Percentiles rank a stretch among this genome's conserved stretches.
These are phyloP conservation scores for Diabrotica undecimpunctata DNA, from an alignment of 1,140 invertebrate species.

Conservation along the genomic window DNA sequence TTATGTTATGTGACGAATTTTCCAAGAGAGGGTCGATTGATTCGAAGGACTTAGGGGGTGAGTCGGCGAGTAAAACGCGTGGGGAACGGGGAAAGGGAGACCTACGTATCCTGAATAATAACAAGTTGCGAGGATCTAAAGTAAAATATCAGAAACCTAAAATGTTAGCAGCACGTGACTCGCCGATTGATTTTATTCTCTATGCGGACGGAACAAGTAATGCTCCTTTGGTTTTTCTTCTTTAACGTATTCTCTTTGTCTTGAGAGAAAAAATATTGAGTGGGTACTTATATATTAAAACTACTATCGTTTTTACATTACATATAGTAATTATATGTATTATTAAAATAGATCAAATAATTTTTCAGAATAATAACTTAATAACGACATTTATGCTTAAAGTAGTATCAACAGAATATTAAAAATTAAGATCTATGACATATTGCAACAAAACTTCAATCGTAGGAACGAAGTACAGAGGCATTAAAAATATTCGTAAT, in stretches of 20 bases:
- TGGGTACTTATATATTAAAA: not conserved
- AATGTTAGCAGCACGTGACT: conserved; percentile 47
- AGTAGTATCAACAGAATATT: too few species aligned
- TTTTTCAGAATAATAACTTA: too few species aligned
- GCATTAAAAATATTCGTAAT: too few species aligned
- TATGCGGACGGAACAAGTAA: not conserved
- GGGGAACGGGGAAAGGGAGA: conserved; percentile 8
- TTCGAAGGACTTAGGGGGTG: not conserved
- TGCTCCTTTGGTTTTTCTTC: not conserved
- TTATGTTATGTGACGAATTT: conserved; percentile 1
- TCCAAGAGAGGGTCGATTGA: not conserved
- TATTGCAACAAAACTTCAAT: too few species aligned
- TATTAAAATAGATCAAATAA: too few species aligned
- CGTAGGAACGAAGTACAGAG: too few species aligned
- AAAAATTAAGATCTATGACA: too few species aligned
- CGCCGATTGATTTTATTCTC: conserved; percentile 47
- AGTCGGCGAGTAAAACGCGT: not conserved
- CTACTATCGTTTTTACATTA: too few species aligned
- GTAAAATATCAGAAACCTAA: conserved; percentile 49
- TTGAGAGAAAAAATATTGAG: not conserved
- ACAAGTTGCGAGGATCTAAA: conserved; percentile 38
- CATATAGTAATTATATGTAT: too few species aligned
- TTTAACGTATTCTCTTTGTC: not conserved
- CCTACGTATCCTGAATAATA: conserved; percentile 42
- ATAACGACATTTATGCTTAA: too few species aligned